These are phyloP conservation scores for Aleiodes alternator DNA, from an alignment of 2,888 invertebrate species.

Conservation along the genomic window DNA sequence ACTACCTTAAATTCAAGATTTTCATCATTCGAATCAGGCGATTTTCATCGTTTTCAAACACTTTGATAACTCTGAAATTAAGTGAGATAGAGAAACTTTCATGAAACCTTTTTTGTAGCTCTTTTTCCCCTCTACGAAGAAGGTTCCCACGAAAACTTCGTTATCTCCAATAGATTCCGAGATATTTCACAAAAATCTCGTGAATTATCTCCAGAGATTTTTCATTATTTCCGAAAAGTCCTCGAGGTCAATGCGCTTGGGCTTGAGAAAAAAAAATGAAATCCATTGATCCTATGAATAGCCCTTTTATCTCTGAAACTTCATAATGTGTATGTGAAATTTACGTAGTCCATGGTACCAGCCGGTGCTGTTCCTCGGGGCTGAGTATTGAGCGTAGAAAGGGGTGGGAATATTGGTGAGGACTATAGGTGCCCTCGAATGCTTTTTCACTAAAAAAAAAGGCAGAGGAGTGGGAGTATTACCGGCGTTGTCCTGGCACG, in stretches of 20 bases:
- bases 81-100: too few species aligned
- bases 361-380: conserved; percentile 48
- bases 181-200: too few species aligned
- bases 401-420: background rate
- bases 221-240: too few species aligned
- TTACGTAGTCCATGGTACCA: conserved; percentile 46
- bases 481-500: conserved; percentile 59
- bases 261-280: too few species aligned
- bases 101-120: too few species aligned
- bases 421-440: conserved; percentile 45
- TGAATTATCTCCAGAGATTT: background rate
- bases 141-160: too few species aligned
- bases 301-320: conserved; percentile 27
- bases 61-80: background rate
- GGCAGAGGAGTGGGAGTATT: conserved; percentile 53
- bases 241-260: background rate
- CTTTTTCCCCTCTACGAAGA: too few species aligned
- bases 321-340: conserved; percentile 30
- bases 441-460: conserved; percentile 12
- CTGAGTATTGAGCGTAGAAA: conserved; percentile 29
- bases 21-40: too few species aligned
- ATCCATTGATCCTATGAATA: conserved; percentile 14
- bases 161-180: too few species aligned
- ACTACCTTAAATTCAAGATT: too few species aligned
- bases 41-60: too few species aligned